phyloP scores from a whole-genome alignment of 2,888 invertebrate genomes.

The Gerris lacustris region DNA sequence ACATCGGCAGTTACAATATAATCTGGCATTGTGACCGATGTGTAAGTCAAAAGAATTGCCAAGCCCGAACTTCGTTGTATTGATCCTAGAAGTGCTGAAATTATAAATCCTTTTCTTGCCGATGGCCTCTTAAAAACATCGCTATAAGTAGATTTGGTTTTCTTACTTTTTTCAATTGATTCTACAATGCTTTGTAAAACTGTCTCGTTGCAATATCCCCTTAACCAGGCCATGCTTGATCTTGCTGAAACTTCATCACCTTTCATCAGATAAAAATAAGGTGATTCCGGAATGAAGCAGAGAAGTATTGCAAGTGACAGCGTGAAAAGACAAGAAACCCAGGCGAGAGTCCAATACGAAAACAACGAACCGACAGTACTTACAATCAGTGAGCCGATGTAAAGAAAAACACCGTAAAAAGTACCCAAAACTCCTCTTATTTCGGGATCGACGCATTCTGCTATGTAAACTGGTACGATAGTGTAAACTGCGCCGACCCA shows the following conservation, averaged over 20 bases:
- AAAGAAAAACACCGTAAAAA: slow-evolving; percentile 27
- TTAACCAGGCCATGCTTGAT: slow-evolving; percentile 20
- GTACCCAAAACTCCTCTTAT: slow-evolving; percentile 29
- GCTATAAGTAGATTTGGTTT: slow-evolving; percentile 17
- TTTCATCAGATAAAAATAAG: slow-evolving; percentile 47
- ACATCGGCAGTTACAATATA: slow-evolving; percentile 19
- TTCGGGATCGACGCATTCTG: slow-evolving; percentile 28
- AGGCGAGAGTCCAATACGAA: slow-evolving; percentile 37
- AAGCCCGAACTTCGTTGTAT: slow-evolving; percentile 26
- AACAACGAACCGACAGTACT: slow-evolving; percentile 27
- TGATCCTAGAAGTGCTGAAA: slow-evolving; percentile 22
- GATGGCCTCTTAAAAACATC: slow-evolving; percentile 24
- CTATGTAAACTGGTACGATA: slow-evolving; percentile 29
- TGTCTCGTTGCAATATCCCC: slow-evolving; percentile 18
- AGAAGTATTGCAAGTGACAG: slow-evolving; percentile 41
- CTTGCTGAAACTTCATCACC: slow-evolving; percentile 33
- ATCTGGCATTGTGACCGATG: slow-evolving; percentile 25
- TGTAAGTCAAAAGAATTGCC: slow-evolving; percentile 27
- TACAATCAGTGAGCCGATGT: slow-evolving; percentile 29
- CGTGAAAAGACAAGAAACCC: slow-evolving; percentile 37
- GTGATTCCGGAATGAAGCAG: slow-evolving; percentile 46
- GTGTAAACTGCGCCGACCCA: slow-evolving; percentile 30
- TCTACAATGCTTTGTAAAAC: slow-evolving; percentile 18
- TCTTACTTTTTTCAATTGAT: slow-evolving; percentile 22
- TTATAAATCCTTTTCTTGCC: slow-evolving; percentile 25